A percentile compares a stretch with the other conserved stretches of the same genome.
Conservation (phyloP, 1,140 invertebrate species). For the Drosophila rufa region DNA sequence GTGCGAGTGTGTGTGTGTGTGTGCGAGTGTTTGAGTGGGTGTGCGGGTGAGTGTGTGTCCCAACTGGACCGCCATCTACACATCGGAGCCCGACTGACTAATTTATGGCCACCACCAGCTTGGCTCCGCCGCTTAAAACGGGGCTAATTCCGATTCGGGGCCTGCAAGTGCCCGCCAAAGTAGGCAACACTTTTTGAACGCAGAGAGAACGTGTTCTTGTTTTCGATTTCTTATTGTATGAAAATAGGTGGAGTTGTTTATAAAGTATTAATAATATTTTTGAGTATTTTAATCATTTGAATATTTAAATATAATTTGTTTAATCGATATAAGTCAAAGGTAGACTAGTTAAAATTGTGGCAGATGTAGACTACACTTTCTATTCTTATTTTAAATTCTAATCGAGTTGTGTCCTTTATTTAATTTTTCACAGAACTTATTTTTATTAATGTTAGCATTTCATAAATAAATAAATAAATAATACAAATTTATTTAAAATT, state of each 20-base stretch:
- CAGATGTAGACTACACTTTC: not conserved
- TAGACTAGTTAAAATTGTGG: not conserved
- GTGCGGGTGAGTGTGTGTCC: slow-evolving; percentile 41
- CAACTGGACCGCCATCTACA: slow-evolving; percentile 59
- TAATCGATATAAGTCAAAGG: not conserved
- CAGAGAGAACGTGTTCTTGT: not conserved
- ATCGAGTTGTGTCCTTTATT: not conserved
- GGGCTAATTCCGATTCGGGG: slow-evolving; percentile 61
- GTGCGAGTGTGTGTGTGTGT: slow-evolving; percentile 5
- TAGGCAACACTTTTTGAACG: slow-evolving; percentile 51
- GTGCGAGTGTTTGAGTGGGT: slow-evolving; percentile 15
- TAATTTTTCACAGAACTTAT: too few species aligned
- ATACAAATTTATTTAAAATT: too few species aligned
- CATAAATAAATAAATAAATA: too few species aligned
- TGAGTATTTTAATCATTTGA: not conserved
- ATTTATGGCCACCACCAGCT: slow-evolving; percentile 77
- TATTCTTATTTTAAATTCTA: not conserved
- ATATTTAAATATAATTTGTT: not conserved
- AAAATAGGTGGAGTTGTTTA: too few species aligned
- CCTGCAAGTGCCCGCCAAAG: slow-evolving; percentile 38
- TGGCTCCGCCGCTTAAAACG: slow-evolving; percentile 62
- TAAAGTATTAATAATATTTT: not conserved
- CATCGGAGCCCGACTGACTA: slow-evolving; percentile 64
- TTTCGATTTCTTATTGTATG: not conserved
- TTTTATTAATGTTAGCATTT: too few species aligned